phyloP scores from a whole-genome alignment of 2,797 vertebrate genomes.

The Anguilla pacifica region DNA sequence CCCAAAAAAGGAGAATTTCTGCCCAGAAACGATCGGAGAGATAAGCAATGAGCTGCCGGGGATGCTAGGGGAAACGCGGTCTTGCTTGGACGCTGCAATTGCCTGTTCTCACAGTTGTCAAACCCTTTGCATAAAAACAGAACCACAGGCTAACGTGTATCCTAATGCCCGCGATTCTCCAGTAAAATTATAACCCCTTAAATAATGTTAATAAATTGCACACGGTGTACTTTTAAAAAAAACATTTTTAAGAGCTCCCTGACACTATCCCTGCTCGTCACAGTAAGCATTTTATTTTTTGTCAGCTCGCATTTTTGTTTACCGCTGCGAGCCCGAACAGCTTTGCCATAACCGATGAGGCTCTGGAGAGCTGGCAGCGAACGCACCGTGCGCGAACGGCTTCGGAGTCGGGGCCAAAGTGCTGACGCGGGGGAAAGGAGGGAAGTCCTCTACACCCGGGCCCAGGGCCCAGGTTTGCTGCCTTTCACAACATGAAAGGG shows the following conservation, averaged over 20 bases:
- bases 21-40: background rate
- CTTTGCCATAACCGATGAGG: background rate
- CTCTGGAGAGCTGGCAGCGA: background rate
- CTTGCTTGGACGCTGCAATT: background rate
- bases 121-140: background rate
- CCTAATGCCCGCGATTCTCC: background rate
- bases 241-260: background rate
- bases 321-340: background rate
- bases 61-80: background rate
- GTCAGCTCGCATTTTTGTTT: background rate
- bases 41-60: background rate
- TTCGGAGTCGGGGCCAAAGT: background rate
- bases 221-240: background rate
- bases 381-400: too few species aligned
- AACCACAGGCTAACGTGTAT: background rate
- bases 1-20: background rate
- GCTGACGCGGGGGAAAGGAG: background rate
- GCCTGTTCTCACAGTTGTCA: background rate
- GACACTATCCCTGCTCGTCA: background rate
- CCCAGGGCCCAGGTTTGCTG: background rate
- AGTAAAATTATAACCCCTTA: background rate
- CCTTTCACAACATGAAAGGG: background rate
- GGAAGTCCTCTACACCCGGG: background rate
- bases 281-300: background rate
- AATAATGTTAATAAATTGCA: background rate